Base-by-base conservation (phyloP, 2,113 vertebrate species). In the Taxidea taxus region DNA sequence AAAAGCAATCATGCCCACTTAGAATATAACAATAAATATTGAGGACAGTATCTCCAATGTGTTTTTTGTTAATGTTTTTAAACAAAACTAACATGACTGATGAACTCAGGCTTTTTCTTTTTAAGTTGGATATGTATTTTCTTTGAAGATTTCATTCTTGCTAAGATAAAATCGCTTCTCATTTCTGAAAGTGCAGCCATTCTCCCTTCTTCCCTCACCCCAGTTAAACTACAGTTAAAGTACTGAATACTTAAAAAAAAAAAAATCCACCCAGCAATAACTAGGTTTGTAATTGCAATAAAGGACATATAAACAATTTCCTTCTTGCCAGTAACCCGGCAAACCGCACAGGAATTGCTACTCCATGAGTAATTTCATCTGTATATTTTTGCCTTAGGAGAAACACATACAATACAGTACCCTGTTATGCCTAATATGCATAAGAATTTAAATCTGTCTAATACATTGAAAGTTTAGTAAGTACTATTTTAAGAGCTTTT, bases 121-220 rank as follows among this genome's bases (percentile, higher is more conserved):
- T 51, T 51, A 97, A 97, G 47, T 72, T 29, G 56, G 13, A 84
- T 0, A 90, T 0, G 49, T 68, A 34, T 51, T 95, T 58, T 72
- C 37, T 96, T 74, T 39, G 42, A 74, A 91, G 15, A 29, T 39
- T 85, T 78, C 87, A 66, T 25, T 97, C 83, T 27, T 88, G 64
- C 85, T 91, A 90, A 82, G 34, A 94, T 94, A n/a, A 94, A 31
- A 34, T 75, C 27, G 88, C 0, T 11, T 8, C 1, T 95, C 56
- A 47, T 90, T 97, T 84, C 62, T 88, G 54, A 97, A 97, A 97
- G 16, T 81, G 37, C 97, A 92, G 20, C 15, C 31, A 58, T 44
- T 90, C 86, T 80, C 60, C 3, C 20, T 27, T 51, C 54, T 27
- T 31, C 47, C 29, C 12, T n/a, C 42, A 18, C 21, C 54, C 29